phyloP scores from a whole-genome alignment of 2,113 vertebrate species.

The Pelecanoides urinatrix region DNA sequence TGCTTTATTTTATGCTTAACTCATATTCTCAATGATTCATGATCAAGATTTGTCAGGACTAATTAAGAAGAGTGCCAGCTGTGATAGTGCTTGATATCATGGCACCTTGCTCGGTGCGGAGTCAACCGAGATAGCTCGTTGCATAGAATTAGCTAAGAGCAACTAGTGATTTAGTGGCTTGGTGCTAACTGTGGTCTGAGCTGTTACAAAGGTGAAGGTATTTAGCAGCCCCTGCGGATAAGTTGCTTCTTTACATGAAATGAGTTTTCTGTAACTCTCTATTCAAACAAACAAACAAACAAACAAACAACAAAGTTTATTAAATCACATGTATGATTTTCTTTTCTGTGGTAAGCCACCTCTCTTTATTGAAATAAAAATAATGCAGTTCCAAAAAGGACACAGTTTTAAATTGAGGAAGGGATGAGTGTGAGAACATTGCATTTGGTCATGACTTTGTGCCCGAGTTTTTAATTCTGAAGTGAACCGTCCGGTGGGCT shows the following conservation, averaged over 20 bases:
- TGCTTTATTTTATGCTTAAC: neutral
- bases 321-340: neutral
- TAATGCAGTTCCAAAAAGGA: neutral
- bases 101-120: neutral
- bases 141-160: neutral
- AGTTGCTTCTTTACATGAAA: neutral
- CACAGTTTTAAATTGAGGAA: neutral
- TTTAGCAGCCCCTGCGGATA: neutral
- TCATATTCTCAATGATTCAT: slow-evolving; percentile 27
- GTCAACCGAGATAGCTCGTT: fast-evolving
- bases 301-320: neutral
- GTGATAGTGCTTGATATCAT: neutral
- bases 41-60: slow-evolving; percentile 32
- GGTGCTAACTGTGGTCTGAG: neutral
- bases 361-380: neutral
- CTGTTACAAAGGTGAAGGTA: fast-evolving
- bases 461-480: neutral
- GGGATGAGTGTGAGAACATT: fast-evolving
- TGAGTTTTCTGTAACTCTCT: neutral
- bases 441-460: fast-evolving
- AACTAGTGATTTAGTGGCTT: neutral
- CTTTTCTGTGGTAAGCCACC: neutral
- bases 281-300: neutral
- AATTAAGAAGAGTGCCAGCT: slow-evolving; percentile 20
- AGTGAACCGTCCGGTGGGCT: neutral